phyloP scores from a whole-genome alignment of 1,140 invertebrate species.

The Cydia splendana region DNA sequence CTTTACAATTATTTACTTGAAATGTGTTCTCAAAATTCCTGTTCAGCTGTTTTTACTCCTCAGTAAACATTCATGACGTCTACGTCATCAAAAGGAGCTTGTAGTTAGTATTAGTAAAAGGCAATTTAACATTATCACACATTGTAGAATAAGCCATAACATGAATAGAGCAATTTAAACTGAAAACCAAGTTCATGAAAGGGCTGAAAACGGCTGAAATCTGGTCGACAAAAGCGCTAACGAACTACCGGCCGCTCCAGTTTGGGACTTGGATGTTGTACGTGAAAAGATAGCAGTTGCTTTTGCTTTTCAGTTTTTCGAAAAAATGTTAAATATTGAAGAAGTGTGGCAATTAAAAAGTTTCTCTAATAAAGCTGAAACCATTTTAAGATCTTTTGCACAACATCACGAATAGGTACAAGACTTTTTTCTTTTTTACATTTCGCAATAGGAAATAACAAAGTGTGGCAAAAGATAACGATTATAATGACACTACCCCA shows the following conservation, averaged over 20 bases:
- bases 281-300: constrained; percentile 20
- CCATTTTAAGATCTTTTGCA: no score
- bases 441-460: no score
- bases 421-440: no score
- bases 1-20: no score
- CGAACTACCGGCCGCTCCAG: constrained; percentile 21
- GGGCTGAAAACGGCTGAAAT: constrained; percentile 30
- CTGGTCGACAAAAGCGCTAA: constrained; percentile 30
- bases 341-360: not conserved
- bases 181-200: constrained; percentile 26
- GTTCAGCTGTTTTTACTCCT: no score
- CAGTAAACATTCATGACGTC: no score
- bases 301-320: not conserved
- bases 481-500: no score
- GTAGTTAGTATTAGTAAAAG: not conserved
- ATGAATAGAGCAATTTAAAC: constrained; percentile 30
- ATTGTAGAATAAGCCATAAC: not conserved
- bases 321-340: not conserved
- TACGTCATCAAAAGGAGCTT: no score
- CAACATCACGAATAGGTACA: no score
- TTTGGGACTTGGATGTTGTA: constrained; percentile 18
- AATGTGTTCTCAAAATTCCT: no score
- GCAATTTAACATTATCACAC: not conserved
- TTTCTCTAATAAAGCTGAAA: no score
- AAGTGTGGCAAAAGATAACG: no score